phyloP scores from a whole-genome alignment of 2,113 vertebrate species.

The Actinemys pallida region DNA sequence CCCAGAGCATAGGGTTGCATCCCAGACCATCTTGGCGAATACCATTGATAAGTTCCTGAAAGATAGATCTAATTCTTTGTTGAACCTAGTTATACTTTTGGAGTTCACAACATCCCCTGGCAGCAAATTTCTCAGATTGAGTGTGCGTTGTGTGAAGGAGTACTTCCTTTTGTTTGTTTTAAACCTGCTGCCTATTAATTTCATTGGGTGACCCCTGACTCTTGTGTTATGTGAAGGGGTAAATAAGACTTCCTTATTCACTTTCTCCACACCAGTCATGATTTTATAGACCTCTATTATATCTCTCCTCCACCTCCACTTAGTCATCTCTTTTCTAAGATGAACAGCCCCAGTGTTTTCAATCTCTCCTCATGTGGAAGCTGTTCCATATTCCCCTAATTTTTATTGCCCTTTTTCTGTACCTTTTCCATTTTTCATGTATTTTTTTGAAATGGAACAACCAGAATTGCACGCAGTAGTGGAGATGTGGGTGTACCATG shows the following conservation, averaged over 20 bases:
- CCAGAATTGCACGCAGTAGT: not conserved
- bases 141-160: no score
- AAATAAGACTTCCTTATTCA: no score
- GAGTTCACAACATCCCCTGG: no score
- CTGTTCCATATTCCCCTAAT: not conserved
- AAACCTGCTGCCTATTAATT: no score
- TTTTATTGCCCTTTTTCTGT: not conserved
- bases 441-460: not conserved
- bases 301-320: not conserved
- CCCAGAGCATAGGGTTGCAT: not conserved
- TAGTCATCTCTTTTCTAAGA: not conserved
- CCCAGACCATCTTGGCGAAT: not conserved
- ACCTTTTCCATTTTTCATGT: not conserved
- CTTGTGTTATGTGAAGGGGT: no score
- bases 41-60: no score
- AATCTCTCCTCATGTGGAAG: not conserved
- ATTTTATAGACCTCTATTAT: not conserved
- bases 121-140: no score
- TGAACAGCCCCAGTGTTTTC: not conserved
- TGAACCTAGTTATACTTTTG: not conserved
- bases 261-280: no score
- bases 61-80: not conserved
- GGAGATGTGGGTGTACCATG: not conserved
- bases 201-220: no score
- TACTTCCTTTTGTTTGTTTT: no score